Evolutionary conservation across 2,797 vertebrate species (phyloP), one percentile per base, ranked within the genome.

Genomic region (Lutjanus campechanus): DNA sequence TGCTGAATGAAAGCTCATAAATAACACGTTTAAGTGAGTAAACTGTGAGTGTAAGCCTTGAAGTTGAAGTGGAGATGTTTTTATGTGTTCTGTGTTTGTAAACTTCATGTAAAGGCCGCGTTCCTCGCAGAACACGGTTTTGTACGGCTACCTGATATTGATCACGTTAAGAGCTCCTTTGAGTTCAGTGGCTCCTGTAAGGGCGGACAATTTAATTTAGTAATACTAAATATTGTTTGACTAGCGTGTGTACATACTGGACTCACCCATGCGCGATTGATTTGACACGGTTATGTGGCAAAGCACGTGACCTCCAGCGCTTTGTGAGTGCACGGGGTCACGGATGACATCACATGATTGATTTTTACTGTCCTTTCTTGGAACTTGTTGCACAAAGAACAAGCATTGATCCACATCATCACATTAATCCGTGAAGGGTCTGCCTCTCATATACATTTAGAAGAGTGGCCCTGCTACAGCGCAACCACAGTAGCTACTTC

Each of bases 331-430:
- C 64, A 41, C 5, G 29, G 62, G 65, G 79, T 60, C 75, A 82
- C 29, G 11, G 54, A 79, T 85, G 79, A 87, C 68, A 70, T 78
- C 82, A 79, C 77, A 54, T 83, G 79, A 90, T 85, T 81, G 78
- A 87, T 91, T 85, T 82, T 58, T 40, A 36, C 66, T 69, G 19
- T 76, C 71, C 44, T 61, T 79, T 73, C 79, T 81, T 74, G 70
- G 65, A 75, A 90, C 81, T 77, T 87, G 81, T 87, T 88, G 83
- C 77, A 71, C 88, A 81, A 76, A 90, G 68, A 77, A 58, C 62
- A 56, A 43, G 41, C 73, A 70, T 67, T 71, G 77, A 88, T 77
- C 58, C 61, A 54, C 71, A 47, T 76, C 76, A 68, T 75, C 58
- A 25, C 51, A 50, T 84, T 69, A 79, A 77, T 82, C 75, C 81